phyloP scores from a whole-genome alignment of 2,888 invertebrate species.

The Tubulanus polymorphus region DNA sequence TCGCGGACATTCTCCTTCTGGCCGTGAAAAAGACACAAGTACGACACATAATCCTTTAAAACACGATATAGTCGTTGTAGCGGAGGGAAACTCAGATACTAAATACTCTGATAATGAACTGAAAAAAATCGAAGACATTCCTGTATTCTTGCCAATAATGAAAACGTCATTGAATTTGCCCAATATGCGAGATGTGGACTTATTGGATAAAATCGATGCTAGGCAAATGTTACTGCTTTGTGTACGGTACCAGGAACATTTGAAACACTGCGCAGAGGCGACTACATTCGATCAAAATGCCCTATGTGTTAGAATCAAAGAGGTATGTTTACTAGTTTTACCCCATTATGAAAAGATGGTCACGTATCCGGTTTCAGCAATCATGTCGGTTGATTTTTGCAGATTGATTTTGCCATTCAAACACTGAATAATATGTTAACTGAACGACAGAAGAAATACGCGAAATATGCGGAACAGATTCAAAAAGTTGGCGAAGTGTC shows the following conservation, averaged over 20 bases:
- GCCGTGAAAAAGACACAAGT: slow-evolving; percentile 4
- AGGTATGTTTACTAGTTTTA: too few relatives aligned
- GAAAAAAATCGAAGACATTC: slow-evolving; percentile 60
- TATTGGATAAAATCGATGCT: slow-evolving; percentile 73
- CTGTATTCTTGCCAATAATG: slow-evolving; percentile 90
- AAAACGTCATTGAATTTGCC: slow-evolving; percentile 80
- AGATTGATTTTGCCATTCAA: slow-evolving; percentile 71
- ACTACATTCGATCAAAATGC: slow-evolving; percentile 75
- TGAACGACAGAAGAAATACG: slow-evolving; percentile 79
- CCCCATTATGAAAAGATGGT: too few relatives aligned
- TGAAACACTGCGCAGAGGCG: slow-evolving; percentile 76
- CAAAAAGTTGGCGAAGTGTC: slow-evolving; percentile 78
- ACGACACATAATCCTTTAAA: slow-evolving; percentile 24
- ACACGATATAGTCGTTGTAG: slow-evolving; percentile 48
- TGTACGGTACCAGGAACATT: slow-evolving; percentile 74
- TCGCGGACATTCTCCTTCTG: slow-evolving; percentile 5
- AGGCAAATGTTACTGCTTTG: slow-evolving; percentile 69
- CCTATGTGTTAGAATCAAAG: slow-evolving; percentile 70
- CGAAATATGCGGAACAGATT: slow-evolving; percentile 80
- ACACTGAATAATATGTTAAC: slow-evolving; percentile 67
- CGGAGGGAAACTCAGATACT: slow-evolving; percentile 29
- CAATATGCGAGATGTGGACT: slow-evolving; percentile 72
- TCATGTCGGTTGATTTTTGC: slow-evolving; percentile 17
- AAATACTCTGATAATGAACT: slow-evolving; percentile 43
- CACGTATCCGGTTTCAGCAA: background rate